Conservation (phyloP, 2,888 invertebrate genomes). For the Andrena bicolor region DNA sequence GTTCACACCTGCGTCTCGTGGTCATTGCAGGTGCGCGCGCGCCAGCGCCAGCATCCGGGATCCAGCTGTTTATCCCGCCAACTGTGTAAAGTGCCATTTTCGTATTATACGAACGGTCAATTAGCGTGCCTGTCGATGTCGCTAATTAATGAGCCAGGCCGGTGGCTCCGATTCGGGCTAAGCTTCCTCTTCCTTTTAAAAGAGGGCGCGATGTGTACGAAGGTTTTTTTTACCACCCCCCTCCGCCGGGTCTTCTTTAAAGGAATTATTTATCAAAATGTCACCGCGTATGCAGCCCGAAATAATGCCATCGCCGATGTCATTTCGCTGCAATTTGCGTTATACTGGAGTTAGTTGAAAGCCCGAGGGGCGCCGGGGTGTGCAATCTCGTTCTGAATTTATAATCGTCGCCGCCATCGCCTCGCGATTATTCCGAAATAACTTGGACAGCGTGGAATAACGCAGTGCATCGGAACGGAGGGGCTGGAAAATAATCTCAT, state of each 20-base stretch:
- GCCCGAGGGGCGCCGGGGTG: too few species aligned
- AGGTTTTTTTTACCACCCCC: too few species aligned
- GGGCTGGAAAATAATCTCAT: background rate
- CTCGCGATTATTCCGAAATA: background rate
- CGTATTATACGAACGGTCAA: constrained; percentile 45
- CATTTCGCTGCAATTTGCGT: too few species aligned
- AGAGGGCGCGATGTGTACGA: too few species aligned
- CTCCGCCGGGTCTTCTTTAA: too few species aligned
- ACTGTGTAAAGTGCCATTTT: constrained; percentile 42
- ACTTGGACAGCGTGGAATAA: background rate
- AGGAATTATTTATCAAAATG: too few species aligned
- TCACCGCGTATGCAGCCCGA: too few species aligned
- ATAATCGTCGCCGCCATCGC: too few species aligned
- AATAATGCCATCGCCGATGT: too few species aligned
- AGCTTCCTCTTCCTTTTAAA: too few species aligned
- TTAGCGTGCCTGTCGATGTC: constrained; percentile 47
- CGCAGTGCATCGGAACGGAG: background rate
- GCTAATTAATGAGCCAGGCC: constrained; percentile 36
- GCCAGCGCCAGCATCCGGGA: background rate
- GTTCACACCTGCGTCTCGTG: constrained; percentile 54
- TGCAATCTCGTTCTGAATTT: too few species aligned
- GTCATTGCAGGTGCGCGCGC: constrained; percentile 24
- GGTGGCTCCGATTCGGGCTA: constrained; percentile 23
- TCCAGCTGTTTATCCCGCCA: constrained; percentile 38
- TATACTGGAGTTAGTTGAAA: too few species aligned